phyloP scores from a whole-genome alignment of 2,113 vertebrate species.

The Chamaea fasciata region DNA sequence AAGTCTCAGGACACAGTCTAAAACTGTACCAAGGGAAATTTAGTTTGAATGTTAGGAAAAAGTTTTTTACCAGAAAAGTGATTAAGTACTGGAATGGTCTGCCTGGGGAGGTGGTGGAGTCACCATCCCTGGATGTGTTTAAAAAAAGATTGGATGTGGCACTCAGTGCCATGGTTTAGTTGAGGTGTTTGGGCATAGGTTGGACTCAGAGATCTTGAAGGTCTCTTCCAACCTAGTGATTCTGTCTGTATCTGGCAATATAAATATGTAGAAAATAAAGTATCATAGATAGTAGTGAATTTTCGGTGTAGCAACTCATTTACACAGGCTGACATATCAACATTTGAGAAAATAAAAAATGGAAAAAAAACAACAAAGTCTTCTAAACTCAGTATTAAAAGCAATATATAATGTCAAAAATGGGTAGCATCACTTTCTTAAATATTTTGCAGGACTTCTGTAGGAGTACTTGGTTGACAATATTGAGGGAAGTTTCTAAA shows the following conservation, averaged over 20 bases:
- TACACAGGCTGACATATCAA: background rate
- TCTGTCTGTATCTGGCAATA: background rate
- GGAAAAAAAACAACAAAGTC: background rate
- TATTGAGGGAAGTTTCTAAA: background rate
- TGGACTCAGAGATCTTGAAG: background rate
- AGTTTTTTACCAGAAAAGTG: accelerated
- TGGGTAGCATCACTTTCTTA: background rate
- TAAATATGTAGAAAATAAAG: background rate
- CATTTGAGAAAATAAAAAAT: background rate
- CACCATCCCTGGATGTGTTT: background rate
- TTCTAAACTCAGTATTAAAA: background rate
- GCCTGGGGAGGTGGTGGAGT: background rate
- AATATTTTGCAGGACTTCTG: background rate
- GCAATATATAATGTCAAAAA: background rate
- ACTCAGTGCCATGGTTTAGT: background rate
- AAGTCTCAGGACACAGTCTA: background rate
- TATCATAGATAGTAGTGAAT: background rate
- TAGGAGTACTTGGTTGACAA: background rate
- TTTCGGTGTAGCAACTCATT: background rate
- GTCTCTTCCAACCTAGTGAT: background rate
- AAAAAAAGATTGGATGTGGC: background rate
- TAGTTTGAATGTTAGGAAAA: background rate
- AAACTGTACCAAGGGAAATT: background rate
- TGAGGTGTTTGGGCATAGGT: background rate
- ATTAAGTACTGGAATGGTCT: background rate